Percentiles rank a stretch among this genome's conserved stretches.
Conservation (phyloP, 1,140 invertebrate genomes). For the Sinella curviseta region DNA sequence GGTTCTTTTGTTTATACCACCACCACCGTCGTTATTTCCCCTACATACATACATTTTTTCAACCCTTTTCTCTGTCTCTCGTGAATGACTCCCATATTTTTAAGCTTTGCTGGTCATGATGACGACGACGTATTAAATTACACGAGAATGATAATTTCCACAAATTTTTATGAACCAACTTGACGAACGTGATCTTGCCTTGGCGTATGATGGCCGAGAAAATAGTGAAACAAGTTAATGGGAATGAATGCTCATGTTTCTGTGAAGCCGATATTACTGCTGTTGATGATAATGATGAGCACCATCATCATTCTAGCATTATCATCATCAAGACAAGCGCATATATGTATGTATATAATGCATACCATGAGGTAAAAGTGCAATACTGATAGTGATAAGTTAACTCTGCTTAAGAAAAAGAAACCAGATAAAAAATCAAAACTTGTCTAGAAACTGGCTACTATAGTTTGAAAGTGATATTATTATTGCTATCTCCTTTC, state of each 20-base stretch:
- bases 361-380: too few relatives aligned
- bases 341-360: too few relatives aligned
- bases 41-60: too few relatives aligned
- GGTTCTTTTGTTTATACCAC: neutral
- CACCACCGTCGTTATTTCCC: too few relatives aligned
- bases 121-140: conserved; percentile 6
- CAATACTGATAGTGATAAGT: neutral
- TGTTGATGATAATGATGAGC: neutral
- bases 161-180: neutral
- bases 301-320: neutral
- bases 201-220: too few relatives aligned
- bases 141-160: conserved; percentile 14
- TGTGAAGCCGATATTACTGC: neutral
- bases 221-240: neutral
- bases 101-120: neutral
- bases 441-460: too few relatives aligned
- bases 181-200: conserved; percentile 6
- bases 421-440: too few relatives aligned
- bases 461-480: conserved; percentile 18
- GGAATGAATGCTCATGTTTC: neutral
- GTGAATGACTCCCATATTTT: neutral
- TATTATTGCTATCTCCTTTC: neutral
- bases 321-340: neutral
- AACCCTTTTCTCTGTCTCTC: neutral
- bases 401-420: too few relatives aligned